These are phyloP conservation scores for Sebastes taczanowskii DNA, from an alignment of 2,797 vertebrate genomes.

Conservation along the genomic window DNA sequence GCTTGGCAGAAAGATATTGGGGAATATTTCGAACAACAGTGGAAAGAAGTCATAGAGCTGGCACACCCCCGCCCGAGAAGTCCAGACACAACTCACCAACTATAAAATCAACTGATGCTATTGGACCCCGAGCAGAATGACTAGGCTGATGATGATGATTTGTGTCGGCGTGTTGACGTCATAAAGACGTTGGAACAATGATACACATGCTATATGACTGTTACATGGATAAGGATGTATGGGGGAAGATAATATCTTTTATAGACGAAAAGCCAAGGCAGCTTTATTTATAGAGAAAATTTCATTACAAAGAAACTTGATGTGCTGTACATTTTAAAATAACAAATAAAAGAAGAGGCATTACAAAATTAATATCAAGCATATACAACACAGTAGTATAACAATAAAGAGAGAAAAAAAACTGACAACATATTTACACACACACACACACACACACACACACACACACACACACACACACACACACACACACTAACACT, in stretches of 20 bases:
- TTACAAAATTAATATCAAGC: not conserved
- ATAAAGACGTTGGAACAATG: not conserved
- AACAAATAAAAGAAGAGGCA: too few relatives aligned
- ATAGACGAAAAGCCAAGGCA: too few relatives aligned
- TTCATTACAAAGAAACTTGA: too few relatives aligned
- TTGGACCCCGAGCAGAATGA: too few relatives aligned
- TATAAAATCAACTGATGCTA: not conserved
- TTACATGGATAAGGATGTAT: too few relatives aligned
- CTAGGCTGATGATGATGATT: not conserved
- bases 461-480: too few relatives aligned
- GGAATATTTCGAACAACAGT: not conserved
- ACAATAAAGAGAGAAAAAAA: not conserved
- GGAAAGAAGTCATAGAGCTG: not conserved
- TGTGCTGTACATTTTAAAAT: too few relatives aligned
- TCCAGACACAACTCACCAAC: not conserved
- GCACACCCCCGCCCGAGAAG: not conserved
- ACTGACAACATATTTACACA: too few relatives aligned
- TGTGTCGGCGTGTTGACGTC: not conserved
- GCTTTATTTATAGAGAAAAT: too few relatives aligned
- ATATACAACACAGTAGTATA: not conserved
- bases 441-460: too few relatives aligned
- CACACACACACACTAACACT: too few relatives aligned
- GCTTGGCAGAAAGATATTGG: not conserved
- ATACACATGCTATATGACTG: not conserved
- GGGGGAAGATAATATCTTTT: too few relatives aligned